Evolutionary conservation across 2,888 invertebrate genomes (phyloP).

Genomic region (Choreutis nemorana): DNA sequence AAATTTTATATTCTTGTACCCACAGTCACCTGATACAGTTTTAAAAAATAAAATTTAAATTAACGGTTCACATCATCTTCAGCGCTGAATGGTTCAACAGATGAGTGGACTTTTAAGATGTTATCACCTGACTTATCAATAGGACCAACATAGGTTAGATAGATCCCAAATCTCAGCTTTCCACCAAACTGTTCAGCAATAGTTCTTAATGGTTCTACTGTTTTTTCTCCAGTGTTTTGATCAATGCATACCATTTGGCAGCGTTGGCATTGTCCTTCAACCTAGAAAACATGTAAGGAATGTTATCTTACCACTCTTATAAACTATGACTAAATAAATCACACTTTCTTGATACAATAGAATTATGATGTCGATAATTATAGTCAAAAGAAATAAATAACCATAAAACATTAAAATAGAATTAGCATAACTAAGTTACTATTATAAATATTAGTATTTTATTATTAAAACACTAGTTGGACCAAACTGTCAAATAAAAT

Average conservation of each 20-base stretch:
- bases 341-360: neutral
- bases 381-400: neutral
- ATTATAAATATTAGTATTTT: neutral
- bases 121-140: slow-evolving; percentile 29
- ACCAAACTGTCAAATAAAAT: neutral
- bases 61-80: slow-evolving; percentile 36
- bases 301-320: neutral
- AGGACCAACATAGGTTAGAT: slow-evolving; percentile 63
- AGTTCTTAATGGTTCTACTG: slow-evolving; percentile 79
- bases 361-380: neutral
- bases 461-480: neutral
- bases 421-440: neutral
- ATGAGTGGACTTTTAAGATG: slow-evolving; percentile 21
- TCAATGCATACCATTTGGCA: slow-evolving; percentile 98
- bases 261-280: slow-evolving; percentile 82
- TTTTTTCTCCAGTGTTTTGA: slow-evolving; percentile 82
- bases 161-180: slow-evolving; percentile 84
- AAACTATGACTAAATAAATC: neutral
- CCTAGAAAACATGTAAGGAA: slow-evolving; percentile 45
- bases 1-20: too few relatives aligned
- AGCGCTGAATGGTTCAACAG: slow-evolving; percentile 27
- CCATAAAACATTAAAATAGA: neutral
- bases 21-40: too few relatives aligned
- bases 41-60: too few relatives aligned
- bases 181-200: slow-evolving; percentile 77